These are phyloP conservation scores for Halcyon leucocephala DNA, from an alignment of 2,797 vertebrate genomes.

Conservation along the genomic window DNA sequence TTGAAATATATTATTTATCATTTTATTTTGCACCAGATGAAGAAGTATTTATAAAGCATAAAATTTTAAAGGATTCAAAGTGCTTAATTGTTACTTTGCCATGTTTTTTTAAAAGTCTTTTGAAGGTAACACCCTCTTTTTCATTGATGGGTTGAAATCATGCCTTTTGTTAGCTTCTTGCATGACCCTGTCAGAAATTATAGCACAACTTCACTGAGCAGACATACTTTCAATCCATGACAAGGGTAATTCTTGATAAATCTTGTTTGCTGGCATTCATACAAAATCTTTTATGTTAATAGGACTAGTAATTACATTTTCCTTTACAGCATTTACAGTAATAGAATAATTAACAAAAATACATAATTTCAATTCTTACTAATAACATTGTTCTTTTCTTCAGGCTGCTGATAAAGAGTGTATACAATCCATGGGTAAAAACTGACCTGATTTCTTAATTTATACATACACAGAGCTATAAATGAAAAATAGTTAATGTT, in stretches of 20 bases:
- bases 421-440: not conserved
- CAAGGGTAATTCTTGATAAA: not conserved
- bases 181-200: not conserved
- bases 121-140: not conserved
- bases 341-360: not conserved
- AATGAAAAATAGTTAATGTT: not conserved
- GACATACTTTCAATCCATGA: not conserved
- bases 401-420: not conserved
- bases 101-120: not conserved
- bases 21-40: not conserved
- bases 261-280: not conserved
- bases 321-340: not conserved
- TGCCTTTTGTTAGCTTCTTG: not conserved
- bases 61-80: not conserved
- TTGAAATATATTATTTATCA: not conserved
- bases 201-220: not conserved
- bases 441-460: not conserved
- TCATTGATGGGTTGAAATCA: not conserved
- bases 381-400: not conserved
- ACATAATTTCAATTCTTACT: not conserved
- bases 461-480: not conserved
- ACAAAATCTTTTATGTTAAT: not conserved
- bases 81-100: not conserved
- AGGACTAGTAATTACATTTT: not conserved
- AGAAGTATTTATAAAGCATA: not conserved